A percentile compares a stretch with the other conserved stretches of the same genome.
Evolutionary conservation across 1,140 invertebrate species (phyloP).

Genomic region (Xylocopa sonorina): DNA sequence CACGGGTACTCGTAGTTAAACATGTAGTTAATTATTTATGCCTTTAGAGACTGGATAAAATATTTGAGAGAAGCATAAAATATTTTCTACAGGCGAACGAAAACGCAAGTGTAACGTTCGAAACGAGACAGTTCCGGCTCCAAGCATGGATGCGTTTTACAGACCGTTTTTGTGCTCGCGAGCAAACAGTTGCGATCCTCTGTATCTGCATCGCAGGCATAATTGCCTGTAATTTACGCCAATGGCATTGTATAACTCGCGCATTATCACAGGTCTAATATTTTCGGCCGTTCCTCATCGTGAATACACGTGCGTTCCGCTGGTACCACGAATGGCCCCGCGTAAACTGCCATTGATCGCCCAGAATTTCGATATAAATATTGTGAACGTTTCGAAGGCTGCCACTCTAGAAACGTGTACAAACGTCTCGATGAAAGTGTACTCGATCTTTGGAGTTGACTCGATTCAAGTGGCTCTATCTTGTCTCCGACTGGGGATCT

Average conservation of each 20-base stretch:
- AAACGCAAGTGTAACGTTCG: not conserved
- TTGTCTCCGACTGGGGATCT: not conserved
- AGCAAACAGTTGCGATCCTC: not conserved
- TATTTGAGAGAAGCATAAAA: too few species aligned
- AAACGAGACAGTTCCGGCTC: not conserved
- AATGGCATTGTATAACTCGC: not conserved
- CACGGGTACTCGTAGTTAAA: too few species aligned
- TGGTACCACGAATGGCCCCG: too few species aligned
- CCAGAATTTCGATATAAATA: too few species aligned
- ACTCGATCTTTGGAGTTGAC: not conserved
- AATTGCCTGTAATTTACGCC: not conserved
- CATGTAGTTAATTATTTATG: too few species aligned
- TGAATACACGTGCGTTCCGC: not conserved
- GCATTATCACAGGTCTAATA: too few species aligned
- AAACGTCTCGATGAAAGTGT: not conserved
- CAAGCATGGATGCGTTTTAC: not conserved
- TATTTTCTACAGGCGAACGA: too few species aligned
- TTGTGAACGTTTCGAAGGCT: too few species aligned
- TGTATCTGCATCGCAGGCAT: constrained; percentile 10
- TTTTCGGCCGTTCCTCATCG: not conserved
- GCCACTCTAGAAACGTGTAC: too few species aligned
- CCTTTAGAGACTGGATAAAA: too few species aligned
- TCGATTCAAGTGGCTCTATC: not conserved
- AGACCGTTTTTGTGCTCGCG: not conserved
- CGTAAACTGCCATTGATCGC: too few species aligned